Evolutionary conservation across 2,113 vertebrate genomes (phyloP).

Genomic region (Oryzias celebensis): DNA sequence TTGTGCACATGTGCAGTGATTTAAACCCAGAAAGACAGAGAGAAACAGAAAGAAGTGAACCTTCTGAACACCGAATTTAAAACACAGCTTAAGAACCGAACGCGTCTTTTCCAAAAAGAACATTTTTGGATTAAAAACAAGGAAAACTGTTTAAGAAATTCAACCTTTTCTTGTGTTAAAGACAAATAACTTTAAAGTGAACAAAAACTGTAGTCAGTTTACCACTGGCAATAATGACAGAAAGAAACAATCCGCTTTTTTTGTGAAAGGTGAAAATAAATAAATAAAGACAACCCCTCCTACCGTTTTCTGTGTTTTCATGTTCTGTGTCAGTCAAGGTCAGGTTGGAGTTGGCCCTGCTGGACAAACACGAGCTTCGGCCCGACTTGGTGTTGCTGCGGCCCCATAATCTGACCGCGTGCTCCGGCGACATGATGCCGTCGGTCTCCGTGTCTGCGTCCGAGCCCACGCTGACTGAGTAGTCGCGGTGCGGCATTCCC

Average conservation of each 20-base stretch:
- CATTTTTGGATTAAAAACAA: too few species aligned
- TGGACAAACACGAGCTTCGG: slow-evolving; percentile 96
- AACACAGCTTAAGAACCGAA: neutral
- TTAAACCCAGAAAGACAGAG: slow-evolving; percentile 1
- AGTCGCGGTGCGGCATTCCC: slow-evolving; percentile 88
- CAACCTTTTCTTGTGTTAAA: too few species aligned
- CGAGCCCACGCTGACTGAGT: slow-evolving; percentile 87
- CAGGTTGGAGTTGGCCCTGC: slow-evolving; percentile 96
- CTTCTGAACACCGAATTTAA: neutral
- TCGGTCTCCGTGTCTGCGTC: slow-evolving; percentile 92
- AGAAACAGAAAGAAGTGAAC: slow-evolving; percentile 1
- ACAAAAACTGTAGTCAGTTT: neutral
- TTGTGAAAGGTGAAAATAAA: neutral
- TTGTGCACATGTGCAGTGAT: slow-evolving; percentile 1
- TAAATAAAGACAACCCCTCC: slow-evolving; percentile 43
- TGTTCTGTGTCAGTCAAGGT: slow-evolving; percentile 97
- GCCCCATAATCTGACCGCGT: slow-evolving; percentile 89
- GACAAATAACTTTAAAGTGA: neutral
- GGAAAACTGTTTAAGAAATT: too few species aligned
- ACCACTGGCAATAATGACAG: neutral
- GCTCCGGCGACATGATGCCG: slow-evolving; percentile 88
- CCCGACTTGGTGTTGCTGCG: slow-evolving; percentile 90
- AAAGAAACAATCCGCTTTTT: neutral
- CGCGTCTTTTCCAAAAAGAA: too few species aligned
- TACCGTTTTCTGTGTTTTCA: slow-evolving; percentile 95